Base-by-base conservation (phyloP, 2,113 vertebrate genomes). In the Psittacula cyanocephala region DNA sequence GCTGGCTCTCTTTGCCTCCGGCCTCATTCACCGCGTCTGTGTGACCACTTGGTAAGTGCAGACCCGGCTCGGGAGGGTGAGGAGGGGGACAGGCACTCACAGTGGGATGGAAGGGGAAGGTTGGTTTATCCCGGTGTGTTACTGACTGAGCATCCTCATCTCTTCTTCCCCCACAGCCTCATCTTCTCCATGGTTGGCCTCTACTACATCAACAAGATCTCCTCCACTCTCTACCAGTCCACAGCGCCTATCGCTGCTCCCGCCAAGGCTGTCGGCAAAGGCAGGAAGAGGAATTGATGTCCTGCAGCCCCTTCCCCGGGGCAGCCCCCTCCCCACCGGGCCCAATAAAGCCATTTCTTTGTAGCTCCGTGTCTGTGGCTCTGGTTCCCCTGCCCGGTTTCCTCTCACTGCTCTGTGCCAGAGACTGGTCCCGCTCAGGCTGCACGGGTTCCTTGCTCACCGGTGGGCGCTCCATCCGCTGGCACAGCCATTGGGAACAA, bases 151-250 rank as follows among this genome's bases (percentile, higher is more conserved):
- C n/a, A 39, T 11, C 60, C 50, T 75, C 4, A 7, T 25, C 9
- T 19, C 1, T 47, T 33, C 13, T 52, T 52, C 23, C 62, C 15
- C 55, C 0, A 0, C 50, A 99, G 99, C 96, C 98, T 99, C 92
- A 99, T 99, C 81, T 99, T 99, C 97, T 99, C 99, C 67, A 98
- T 99, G 96, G 98, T 99, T 0, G 98, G 98, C 7, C 95, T 99
- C 55, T 99, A 99, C 96, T 99, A 99, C 98, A 99, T 99, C 98
- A 99, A 99, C 98, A 99, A 99, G 98, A 98, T 99, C 75, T 99
- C 99, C 5, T 99, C 99, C 2, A 98, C 99, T 3, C 98, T 99
- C 63, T 99, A 99, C 96, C 99, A 99, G 96, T 98, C 98, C 0
- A 81, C 98, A 3, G 98, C 93, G 0, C 98, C 99, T 0, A 52